phyloP scores from a whole-genome alignment of 2,113 vertebrate species.

The Arizona elegans region DNA sequence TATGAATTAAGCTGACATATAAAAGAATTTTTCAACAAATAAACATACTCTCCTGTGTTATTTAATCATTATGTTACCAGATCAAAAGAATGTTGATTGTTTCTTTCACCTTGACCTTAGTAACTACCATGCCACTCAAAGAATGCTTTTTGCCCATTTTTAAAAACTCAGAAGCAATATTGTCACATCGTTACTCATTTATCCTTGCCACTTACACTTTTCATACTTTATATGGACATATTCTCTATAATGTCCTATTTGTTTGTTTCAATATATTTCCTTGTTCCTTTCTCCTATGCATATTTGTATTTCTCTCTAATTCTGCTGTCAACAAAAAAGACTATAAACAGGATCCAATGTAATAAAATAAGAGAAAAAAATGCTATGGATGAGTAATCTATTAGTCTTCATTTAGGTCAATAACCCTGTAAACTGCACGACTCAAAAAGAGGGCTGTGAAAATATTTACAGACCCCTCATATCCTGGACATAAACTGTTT shows the following conservation, averaged over 20 bases:
- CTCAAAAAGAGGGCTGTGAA: too few relatives aligned
- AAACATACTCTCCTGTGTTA: slow-evolving; percentile 23
- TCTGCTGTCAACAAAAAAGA: slow-evolving; percentile 56
- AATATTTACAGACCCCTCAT: too few relatives aligned
- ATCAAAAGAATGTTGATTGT: slow-evolving; percentile 51
- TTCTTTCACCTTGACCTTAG: slow-evolving; percentile 58
- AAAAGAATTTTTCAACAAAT: slow-evolving; percentile 34
- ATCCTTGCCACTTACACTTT: slow-evolving; percentile 68
- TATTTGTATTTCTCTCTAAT: slow-evolving; percentile 46
- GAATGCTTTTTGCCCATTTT: slow-evolving; percentile 55
- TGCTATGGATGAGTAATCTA: slow-evolving; percentile 58
- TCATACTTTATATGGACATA: slow-evolving; percentile 15
- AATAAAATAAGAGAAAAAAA: slow-evolving; percentile 60
- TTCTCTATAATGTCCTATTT: neutral
- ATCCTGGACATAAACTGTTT: too few relatives aligned
- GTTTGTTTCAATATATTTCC: slow-evolving; percentile 41
- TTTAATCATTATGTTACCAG: slow-evolving; percentile 51
- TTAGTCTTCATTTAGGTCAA: slow-evolving; percentile 52
- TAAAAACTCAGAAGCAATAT: slow-evolving; percentile 54
- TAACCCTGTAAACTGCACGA: too few relatives aligned
- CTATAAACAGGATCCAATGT: slow-evolving; percentile 64
- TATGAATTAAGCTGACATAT: slow-evolving; percentile 4
- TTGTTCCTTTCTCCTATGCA: slow-evolving; percentile 48
- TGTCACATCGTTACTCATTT: slow-evolving; percentile 60
- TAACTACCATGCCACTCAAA: slow-evolving; percentile 42